A percentile compares a stretch with the other conserved stretches of the same genome.
Conservation (phyloP, 1,140 invertebrate species). For the Tetramorium simillimum region DNA sequence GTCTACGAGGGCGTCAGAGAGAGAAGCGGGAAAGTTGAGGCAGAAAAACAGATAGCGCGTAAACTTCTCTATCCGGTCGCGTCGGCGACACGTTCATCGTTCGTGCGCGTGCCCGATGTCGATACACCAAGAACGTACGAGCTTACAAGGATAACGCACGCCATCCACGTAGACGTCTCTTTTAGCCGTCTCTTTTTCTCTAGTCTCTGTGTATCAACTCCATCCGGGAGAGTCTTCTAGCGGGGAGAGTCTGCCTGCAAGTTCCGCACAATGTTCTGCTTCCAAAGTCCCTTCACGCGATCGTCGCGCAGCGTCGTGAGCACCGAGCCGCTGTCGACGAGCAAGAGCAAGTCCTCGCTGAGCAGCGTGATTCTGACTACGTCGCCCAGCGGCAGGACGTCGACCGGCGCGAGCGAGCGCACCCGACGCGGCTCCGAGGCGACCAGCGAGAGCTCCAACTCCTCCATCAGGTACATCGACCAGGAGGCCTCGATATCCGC, state of each 20-base stretch:
- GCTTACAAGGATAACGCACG: not conserved
- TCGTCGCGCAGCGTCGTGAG: slow-evolving; percentile 73
- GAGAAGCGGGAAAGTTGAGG: slow-evolving; percentile 11
- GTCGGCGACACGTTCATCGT: not conserved
- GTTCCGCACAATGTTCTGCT: slow-evolving; percentile 81
- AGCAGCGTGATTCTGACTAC: slow-evolving; percentile 54
- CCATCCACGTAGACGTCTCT: not conserved
- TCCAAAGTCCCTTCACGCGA: slow-evolving; percentile 83
- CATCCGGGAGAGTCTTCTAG: not conserved
- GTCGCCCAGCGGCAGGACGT: slow-evolving; percentile 52
- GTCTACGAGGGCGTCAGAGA: slow-evolving; percentile 23
- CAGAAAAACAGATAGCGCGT: slow-evolving; percentile 27
- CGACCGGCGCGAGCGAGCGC: slow-evolving; percentile 18
- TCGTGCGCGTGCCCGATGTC: not conserved
- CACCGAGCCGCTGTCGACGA: slow-evolving; percentile 58
- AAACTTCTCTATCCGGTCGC: slow-evolving; percentile 8
- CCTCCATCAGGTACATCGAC: slow-evolving; percentile 82
- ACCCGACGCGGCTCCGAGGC: slow-evolving; percentile 80
- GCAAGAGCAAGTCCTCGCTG: slow-evolving; percentile 69
- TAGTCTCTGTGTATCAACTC: too few relatives aligned
- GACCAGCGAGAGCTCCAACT: slow-evolving; percentile 80
- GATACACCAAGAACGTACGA: not conserved
- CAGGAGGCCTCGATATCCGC: slow-evolving; percentile 79
- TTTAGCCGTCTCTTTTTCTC: too few relatives aligned
- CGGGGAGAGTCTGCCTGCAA: not conserved